Evolutionary conservation across 1,140 invertebrate genomes (phyloP).

Genomic region (Asobara japonica): DNA sequence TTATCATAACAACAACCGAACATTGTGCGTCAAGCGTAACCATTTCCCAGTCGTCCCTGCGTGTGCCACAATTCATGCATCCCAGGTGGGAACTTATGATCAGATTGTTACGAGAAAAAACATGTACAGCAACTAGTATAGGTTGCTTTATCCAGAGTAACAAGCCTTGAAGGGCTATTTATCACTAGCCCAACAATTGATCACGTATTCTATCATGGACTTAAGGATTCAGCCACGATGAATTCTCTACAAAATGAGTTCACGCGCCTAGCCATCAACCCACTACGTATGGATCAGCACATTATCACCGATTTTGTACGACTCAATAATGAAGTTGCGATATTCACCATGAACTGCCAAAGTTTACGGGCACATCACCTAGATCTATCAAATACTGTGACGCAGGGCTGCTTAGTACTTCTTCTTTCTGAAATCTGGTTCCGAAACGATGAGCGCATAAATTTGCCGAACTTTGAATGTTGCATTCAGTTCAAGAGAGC

Average conservation of each 20-base stretch:
- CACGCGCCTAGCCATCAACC: background rate
- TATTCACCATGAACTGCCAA: background rate
- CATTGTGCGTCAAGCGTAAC: constrained; percentile 10
- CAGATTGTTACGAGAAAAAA: constrained; percentile 48
- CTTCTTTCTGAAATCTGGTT: constrained; percentile 2
- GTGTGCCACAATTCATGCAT: constrained; percentile 49
- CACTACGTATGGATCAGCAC: background rate
- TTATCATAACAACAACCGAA: constrained; percentile 19
- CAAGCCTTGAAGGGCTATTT: constrained; percentile 46
- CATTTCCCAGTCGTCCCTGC: constrained; percentile 22
- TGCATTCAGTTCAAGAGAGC: background rate
- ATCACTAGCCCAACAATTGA: constrained; percentile 39
- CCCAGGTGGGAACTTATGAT: constrained; percentile 51
- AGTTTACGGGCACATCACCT: background rate
- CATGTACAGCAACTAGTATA: constrained; percentile 49
- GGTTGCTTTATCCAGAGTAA: constrained; percentile 48
- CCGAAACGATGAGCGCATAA: background rate
- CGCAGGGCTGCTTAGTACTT: background rate
- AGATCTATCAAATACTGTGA: background rate
- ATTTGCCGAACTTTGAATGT: constrained; percentile 8
- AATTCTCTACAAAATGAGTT: background rate
- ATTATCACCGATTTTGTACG: constrained; percentile 30
- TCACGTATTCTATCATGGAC: constrained; percentile 31
- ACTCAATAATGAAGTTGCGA: background rate
- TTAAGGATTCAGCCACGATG: background rate